Base-by-base conservation (phyloP, 2,888 invertebrate genomes). In the Rugalucina vietnamica region DNA sequence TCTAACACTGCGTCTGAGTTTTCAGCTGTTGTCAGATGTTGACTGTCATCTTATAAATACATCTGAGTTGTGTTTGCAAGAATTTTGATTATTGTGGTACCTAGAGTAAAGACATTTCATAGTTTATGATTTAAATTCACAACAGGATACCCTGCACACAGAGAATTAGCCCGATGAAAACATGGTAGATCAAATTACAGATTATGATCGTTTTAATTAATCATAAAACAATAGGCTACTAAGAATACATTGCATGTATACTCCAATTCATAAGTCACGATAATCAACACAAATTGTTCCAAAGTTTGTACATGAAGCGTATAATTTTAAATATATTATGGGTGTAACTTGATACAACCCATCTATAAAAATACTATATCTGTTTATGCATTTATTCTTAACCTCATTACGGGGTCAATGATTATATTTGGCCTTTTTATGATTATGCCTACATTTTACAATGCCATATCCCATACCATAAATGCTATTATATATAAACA, bases 341-440 rank as follows among this genome's bases (percentile, higher is more conserved):
- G 65, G 65, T 65, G 65, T 65, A 65, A 65, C 65, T 34, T 34
- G 14, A 65, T 65, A 8, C 65, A 65, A 21, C 65, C 65, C 29
- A 29, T 29, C 65, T 65, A 65, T 65, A 65, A 34, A 65, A 65
- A 65, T 34, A 65, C 34, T 24, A 65, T 4, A 65, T 34, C 65
- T 65, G 65, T 65, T 65, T 65, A 65, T 65, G 65, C 65, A 65
- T 65, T 65, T 65, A 65, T 65, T 65, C 34, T 34, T 18, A 34
- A 65, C 65, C 65, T 65, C 34, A 65, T 29, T 65, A 65, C 32
- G 34, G 65, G 65, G 65, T 65, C 65, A 65, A 65, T 65, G 65
- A 65, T 65, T 65, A 65, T 65, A 29, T 65, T 65, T 65, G 65
- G 65, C 65, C 65, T 65, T 65, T 54, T 65, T 65, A 65, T 65